A percentile compares a stretch with the other conserved stretches of the same genome.
These are phyloP conservation scores for Metalampra italica DNA, from an alignment of 2,888 invertebrate genomes.

Conservation along the genomic window DNA sequence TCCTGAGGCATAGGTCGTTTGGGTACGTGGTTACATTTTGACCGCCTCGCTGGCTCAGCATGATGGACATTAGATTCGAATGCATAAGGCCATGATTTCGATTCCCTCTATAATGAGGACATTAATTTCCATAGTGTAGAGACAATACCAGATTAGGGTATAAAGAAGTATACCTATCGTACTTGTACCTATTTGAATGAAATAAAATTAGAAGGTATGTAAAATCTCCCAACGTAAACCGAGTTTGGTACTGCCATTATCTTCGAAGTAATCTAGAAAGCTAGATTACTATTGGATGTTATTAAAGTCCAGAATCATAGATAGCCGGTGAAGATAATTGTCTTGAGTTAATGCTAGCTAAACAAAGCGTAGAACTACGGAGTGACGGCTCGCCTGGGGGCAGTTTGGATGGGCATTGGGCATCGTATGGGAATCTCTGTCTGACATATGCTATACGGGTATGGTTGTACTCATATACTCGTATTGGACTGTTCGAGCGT, in stretches of 20 bases:
- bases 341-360: conserved; percentile 54
- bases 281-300: conserved; percentile 29
- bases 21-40: no score
- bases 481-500: neutral
- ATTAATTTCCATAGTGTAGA: no score
- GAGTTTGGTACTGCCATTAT: neutral
- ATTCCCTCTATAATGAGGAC: no score
- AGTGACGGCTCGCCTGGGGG: conserved; percentile 58
- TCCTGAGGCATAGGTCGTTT: no score
- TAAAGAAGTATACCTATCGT: no score
- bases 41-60: no score
- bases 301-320: conserved; percentile 43
- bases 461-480: neutral
- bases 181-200: no score
- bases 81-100: no score
- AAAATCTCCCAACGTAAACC: no score
- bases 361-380: conserved; percentile 56
- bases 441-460: neutral
- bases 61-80: no score
- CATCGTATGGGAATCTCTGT: conserved; percentile 3
- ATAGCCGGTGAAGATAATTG: conserved; percentile 66
- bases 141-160: no score
- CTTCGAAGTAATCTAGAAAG: conserved; percentile 8
- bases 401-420: conserved; percentile 18
- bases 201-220: no score